Evolutionary conservation across 2,797 vertebrate genomes (phyloP).

Genomic region (Schizopygopsis malacanthus): DNA sequence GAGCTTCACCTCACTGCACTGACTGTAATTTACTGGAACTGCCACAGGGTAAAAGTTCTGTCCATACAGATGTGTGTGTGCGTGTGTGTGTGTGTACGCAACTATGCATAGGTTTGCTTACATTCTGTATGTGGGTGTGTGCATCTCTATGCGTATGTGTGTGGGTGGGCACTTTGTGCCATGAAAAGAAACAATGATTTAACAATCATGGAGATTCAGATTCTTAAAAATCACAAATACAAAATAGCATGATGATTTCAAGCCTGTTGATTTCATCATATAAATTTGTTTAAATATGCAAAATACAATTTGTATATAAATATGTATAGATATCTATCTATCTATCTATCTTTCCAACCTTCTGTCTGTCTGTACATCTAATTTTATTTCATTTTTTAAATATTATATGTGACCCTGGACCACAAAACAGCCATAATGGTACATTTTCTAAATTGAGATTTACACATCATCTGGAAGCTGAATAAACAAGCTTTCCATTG

Average conservation of each 20-base stretch:
- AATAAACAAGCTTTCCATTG: too few species aligned
- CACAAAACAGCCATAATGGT: too few species aligned
- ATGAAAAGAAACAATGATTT: background rate
- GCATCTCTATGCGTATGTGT: background rate
- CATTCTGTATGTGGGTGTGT: background rate
- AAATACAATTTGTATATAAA: background rate
- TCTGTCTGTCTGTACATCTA: too few species aligned
- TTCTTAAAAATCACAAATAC: background rate
- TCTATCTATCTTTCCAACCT: too few species aligned
- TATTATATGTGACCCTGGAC: too few species aligned
- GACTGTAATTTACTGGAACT: slow-evolving; percentile 14
- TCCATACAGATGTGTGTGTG: background rate
- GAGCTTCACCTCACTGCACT: background rate
- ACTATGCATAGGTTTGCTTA: background rate
- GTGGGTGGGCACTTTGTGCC: background rate
- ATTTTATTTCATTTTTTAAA: too few species aligned
- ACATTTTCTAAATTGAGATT: too few species aligned
- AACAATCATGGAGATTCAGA: background rate
- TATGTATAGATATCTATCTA: background rate
- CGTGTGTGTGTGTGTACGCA: background rate
- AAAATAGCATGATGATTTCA: background rate
- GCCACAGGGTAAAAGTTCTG: background rate
- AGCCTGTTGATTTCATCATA: background rate
- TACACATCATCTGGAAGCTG: too few species aligned
- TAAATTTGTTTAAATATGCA: background rate